Conservation (phyloP, 2,113 vertebrate genomes). For the Ptilorrhoa leucosticta region DNA sequence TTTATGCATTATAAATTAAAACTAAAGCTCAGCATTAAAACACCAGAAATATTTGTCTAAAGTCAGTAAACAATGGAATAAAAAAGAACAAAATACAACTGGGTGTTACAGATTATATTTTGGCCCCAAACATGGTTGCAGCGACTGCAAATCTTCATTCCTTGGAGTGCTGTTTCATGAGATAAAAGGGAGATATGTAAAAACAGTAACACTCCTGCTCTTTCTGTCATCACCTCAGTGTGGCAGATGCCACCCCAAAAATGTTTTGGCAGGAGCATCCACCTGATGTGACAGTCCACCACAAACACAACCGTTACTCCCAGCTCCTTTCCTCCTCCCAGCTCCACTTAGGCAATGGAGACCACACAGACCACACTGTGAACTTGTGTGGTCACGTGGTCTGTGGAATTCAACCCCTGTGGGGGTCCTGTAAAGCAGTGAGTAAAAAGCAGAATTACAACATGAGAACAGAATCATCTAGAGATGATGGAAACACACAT, state of each 20-base stretch:
- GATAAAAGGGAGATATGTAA: not conserved
- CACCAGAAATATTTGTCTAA: not conserved
- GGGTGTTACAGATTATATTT: not conserved
- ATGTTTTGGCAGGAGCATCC: not conserved
- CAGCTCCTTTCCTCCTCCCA: not conserved
- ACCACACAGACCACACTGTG: too few relatives aligned
- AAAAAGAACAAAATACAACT: not conserved
- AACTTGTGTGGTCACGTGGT: not conserved
- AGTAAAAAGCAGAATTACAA: not conserved
- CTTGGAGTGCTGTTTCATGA: not conserved
- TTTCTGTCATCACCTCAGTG: not conserved
- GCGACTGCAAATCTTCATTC: not conserved
- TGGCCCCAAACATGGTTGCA: not conserved
- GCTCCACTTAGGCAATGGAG: accelerated
- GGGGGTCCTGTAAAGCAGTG: not conserved
- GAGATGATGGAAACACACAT: not conserved
- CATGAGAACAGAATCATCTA: not conserved
- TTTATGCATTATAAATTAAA: not conserved
- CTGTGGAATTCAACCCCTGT: not conserved
- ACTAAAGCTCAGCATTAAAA: not conserved
- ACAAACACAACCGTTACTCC: accelerated
- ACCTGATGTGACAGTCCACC: too few relatives aligned
- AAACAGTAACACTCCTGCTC: not conserved
- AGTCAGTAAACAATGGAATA: not conserved
- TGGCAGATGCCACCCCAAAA: not conserved